Percentiles rank a stretch among this genome's conserved stretches.
phyloP scores from a whole-genome alignment of 2,113 vertebrate species.

The Perognathus longimembris region DNA sequence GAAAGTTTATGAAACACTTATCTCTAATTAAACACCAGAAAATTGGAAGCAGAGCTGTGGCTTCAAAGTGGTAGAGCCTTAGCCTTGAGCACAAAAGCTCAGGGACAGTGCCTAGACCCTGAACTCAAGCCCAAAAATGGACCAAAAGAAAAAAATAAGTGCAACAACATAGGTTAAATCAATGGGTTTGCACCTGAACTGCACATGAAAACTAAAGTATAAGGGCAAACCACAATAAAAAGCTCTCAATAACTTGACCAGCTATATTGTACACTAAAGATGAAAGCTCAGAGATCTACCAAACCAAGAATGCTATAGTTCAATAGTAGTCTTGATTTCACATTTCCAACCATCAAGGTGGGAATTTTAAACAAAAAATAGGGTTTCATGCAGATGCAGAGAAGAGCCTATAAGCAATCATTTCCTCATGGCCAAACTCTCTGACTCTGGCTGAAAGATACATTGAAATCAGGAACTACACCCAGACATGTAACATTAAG shows the following conservation, averaged over 20 bases:
- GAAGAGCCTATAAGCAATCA: neutral
- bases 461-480: neutral
- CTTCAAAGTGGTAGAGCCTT: too few relatives aligned
- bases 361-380: neutral
- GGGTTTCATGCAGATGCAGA: neutral
- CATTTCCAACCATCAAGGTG: neutral
- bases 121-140: too few relatives aligned
- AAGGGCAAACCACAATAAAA: slow-evolving; percentile 23
- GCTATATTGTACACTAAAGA: neutral
- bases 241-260: neutral
- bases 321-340: neutral
- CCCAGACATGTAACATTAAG: neutral
- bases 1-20: too few relatives aligned
- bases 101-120: too few relatives aligned
- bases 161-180: neutral
- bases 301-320: neutral
- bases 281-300: neutral
- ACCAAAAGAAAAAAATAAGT: too few relatives aligned
- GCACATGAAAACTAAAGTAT: neutral
- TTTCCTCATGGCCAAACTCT: neutral
- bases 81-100: too few relatives aligned
- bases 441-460: neutral
- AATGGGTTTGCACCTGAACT: neutral
- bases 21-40: too few relatives aligned
- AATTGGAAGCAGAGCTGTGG: too few relatives aligned